Evolutionary conservation across 2,888 invertebrate species (phyloP), one percentile per base, ranked within the genome.

Genomic region (Agonopterix subpropinquella): DNA sequence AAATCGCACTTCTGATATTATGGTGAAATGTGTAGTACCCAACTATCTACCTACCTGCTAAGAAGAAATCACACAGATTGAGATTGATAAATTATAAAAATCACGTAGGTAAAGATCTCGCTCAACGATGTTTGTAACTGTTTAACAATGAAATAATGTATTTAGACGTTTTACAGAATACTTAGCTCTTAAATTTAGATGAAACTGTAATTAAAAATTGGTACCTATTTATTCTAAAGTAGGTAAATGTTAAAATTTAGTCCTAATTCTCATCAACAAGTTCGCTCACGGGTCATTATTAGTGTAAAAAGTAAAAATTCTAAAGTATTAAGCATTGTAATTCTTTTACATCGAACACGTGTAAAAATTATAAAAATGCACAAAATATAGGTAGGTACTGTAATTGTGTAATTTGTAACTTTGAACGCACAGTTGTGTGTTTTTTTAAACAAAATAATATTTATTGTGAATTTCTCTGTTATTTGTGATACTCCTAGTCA

Each of bases 271-370:
- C 46, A 46, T 50, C 43, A 47, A 71, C 75, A 76, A 78, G 78
- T 79, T 80, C 77, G 68, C 62, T 73, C 66, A 79, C 80, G 78
- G 78, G 78, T 77, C 55, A 11, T 11, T 51, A 47, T 53, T 52
- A 55, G 48, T 45, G 36, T 50, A 47, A 41, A 47, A 51, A 51
- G 43, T 53, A 37, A 9, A 11, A 15, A 37, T 15, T 37, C 11
- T 4, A 11, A 46, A 18, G 28, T 28, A 28, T 28, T 46, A 46
- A 41, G 9, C 36, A 42, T 36, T 9, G 35, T 11, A 41, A 36
- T 10, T 45, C 41, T 59, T 53, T 50, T 57, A 69, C 72, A 73
- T 72, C 73, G 67, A 73, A 70, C 62, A 58, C 58, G 51, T 55
- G 56, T 53, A 52, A 13, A 47, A 50, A 50, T 53, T 51, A 41